Evolutionary conservation across 1,140 invertebrate species (phyloP), one percentile per base, ranked within the genome.

Genomic region (Drosophila repleta): DNA sequence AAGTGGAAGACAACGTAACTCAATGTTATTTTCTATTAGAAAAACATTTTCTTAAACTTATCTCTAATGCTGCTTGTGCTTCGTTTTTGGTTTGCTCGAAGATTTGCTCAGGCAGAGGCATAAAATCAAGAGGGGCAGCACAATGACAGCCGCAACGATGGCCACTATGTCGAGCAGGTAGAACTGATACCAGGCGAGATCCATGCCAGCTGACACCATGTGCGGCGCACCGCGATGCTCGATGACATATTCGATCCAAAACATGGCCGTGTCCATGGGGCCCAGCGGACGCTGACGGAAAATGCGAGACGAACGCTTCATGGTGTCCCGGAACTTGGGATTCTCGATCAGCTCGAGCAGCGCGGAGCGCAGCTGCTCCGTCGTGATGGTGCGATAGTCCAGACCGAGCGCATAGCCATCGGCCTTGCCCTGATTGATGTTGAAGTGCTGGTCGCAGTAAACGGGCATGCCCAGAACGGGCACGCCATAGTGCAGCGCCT

Each of bases 221-320:
- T 93, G 93, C 68, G 78, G 92, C 37, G 93, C 94, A 61, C 92
- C 94, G n/a, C 92, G 92, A 77, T 95, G 92, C 37, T 93, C 90
- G 11, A 94, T 93, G 0, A 94, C 94, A 68, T 93, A 94, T 66
- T 95, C 94, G 1, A 93, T 93, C 94, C 94, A 95, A 74, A 92
- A 94, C 43, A 94, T 83, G 0, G 94, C 93, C 32, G 93, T 92
- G 15, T 94, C 92, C 79, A 94, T 77, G 1, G 93, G 91, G 7
- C 90, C 68, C 48, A 92, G 76, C 0, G 93, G 94, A 3, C 93
- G 91, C 77, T 95, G 93, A 3, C 92, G 92, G 82, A 94, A 93
- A 0, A 93, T 84, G 3, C 77, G 80, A 3, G 93, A 92, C 3
- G 92, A 48, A 11, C 65, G 55, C 41, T 93, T 91, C 10, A 92